Evolutionary conservation across 2,113 vertebrate genomes (phyloP).

Genomic region (Cacatua alba): DNA sequence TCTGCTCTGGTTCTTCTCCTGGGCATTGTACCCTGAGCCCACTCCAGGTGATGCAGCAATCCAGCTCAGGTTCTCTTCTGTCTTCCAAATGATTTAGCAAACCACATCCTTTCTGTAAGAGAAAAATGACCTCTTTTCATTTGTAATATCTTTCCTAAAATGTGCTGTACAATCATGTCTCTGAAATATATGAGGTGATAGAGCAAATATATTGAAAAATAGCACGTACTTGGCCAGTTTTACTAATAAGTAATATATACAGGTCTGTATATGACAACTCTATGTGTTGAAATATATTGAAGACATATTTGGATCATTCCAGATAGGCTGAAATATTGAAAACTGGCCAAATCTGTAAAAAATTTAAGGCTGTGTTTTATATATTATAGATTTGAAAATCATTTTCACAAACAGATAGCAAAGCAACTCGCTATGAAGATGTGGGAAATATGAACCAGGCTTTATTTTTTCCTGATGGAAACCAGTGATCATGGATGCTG

Average conservation of each 20-base stretch:
- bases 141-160: constrained; percentile 62
- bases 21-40: background rate
- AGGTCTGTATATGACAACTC: constrained; percentile 53
- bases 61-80: constrained; percentile 5
- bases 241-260: constrained; percentile 53
- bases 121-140: constrained; percentile 43
- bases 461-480: constrained; percentile 65
- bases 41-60: background rate
- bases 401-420: constrained; percentile 39
- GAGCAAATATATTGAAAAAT: constrained; percentile 63
- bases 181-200: constrained; percentile 64
- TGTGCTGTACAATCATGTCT: constrained; percentile 53
- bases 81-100: constrained; percentile 8
- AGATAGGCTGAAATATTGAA: constrained; percentile 8
- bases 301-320: constrained; percentile 62
- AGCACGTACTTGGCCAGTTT: constrained; percentile 65
- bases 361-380: constrained; percentile 36
- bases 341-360: constrained; percentile 46
- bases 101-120: constrained; percentile 52
- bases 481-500: constrained; percentile 4
- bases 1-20: background rate
- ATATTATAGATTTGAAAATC: background rate
- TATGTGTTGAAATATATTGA: constrained; percentile 66
- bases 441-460: constrained; percentile 13
- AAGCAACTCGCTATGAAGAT: background rate